phyloP scores from a whole-genome alignment of 30 jellyfish, hydroid and myxozoan species.

The Haliclystus octoradiatus region DNA sequence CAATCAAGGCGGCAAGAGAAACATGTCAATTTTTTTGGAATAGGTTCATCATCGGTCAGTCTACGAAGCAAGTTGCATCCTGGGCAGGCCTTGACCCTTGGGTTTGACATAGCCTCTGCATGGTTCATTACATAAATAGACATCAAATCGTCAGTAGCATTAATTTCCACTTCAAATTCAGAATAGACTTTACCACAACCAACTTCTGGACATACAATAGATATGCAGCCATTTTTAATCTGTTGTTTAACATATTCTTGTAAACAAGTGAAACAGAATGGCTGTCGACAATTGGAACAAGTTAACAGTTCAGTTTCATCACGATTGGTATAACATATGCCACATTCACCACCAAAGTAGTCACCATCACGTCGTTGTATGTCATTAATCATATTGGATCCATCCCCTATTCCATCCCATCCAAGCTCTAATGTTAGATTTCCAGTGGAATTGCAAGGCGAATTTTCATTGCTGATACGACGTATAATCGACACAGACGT shows the following conservation, averaged over 20 bases:
- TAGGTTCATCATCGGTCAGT: slow-evolving; percentile 13
- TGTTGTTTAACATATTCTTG: slow-evolving; percentile 20
- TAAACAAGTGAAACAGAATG: slow-evolving; percentile 16
- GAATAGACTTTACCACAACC: slow-evolving; percentile 21
- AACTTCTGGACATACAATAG: slow-evolving; percentile 28
- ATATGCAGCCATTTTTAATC: slow-evolving; percentile 30
- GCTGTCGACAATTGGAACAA: slow-evolving; percentile 12
- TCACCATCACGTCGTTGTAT: background rate
- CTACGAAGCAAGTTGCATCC: slow-evolving; percentile 59
- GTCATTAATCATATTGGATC: no score
- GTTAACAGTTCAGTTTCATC: background rate
- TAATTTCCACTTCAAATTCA: slow-evolving; percentile 24
- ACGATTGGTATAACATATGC: background rate
- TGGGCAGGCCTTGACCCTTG: slow-evolving; percentile 71
- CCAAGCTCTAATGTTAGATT: background rate
- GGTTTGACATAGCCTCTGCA: slow-evolving; percentile 54
- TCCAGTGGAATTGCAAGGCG: background rate
- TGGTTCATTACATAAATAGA: slow-evolving; percentile 29
- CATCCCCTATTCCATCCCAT: no score
- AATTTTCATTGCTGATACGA: no score
- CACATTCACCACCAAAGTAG: background rate
- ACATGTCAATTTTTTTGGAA: slow-evolving; percentile 39
- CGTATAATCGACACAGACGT: background rate
- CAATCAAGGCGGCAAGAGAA: slow-evolving; percentile 38
- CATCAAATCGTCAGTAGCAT: slow-evolving; percentile 8